phyloP scores from a whole-genome alignment of 2,797 vertebrate species.

The Leptoclinus maculatus region DNA sequence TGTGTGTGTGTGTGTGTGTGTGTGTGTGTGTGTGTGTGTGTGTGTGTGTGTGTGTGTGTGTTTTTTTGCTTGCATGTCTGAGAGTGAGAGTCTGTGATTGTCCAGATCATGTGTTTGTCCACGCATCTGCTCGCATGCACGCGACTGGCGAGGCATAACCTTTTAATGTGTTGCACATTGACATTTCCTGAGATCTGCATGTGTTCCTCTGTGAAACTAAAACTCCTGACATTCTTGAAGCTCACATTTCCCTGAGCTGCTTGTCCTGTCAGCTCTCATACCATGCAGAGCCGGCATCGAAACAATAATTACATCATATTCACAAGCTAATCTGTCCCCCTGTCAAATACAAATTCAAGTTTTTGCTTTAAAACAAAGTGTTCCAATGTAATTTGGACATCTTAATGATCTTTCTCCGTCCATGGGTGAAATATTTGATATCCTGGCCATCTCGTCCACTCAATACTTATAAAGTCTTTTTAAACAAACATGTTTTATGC shows the following conservation, averaged over 20 bases:
- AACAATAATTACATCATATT: slow-evolving; percentile 66
- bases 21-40: background rate
- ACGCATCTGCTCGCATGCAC: slow-evolving; percentile 35
- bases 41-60: background rate
- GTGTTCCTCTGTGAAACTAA: slow-evolving; percentile 59
- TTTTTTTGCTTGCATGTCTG: background rate
- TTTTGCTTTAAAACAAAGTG: slow-evolving; percentile 44
- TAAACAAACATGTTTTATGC: background rate
- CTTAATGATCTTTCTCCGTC: background rate
- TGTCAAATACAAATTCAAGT: slow-evolving; percentile 45
- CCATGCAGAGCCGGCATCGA: slow-evolving; percentile 46
- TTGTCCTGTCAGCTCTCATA: slow-evolving; percentile 52
- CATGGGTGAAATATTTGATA: slow-evolving; percentile 9
- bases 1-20: background rate
- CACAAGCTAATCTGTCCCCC: slow-evolving; percentile 45
- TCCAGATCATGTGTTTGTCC: slow-evolving; percentile 30
- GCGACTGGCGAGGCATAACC: slow-evolving; percentile 65
- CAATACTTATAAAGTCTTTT: background rate
- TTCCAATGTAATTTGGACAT: slow-evolving; percentile 2
- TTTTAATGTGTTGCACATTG: slow-evolving; percentile 75
- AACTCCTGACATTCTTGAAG: slow-evolving; percentile 72
- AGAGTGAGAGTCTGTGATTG: background rate
- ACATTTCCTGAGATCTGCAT: slow-evolving; percentile 73
- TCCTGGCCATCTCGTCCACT: background rate
- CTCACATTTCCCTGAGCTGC: slow-evolving; percentile 59